These are phyloP conservation scores for Scomberomorus guttatus DNA, from an alignment of 2,797 vertebrate species.

Conservation along the genomic window DNA sequence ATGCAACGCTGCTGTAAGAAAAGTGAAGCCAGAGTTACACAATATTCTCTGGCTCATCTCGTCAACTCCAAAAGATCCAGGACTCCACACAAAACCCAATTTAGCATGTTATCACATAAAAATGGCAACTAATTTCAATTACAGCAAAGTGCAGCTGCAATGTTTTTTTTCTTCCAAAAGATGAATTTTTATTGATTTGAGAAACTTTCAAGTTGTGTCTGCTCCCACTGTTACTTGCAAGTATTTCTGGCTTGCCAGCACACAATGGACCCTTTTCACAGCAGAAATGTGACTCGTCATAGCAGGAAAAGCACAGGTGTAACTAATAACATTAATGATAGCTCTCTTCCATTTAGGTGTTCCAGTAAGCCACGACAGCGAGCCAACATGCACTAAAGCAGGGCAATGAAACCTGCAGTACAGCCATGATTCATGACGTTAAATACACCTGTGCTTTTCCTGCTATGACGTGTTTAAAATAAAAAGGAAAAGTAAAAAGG, in stretches of 20 bases:
- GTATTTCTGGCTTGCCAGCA: neutral
- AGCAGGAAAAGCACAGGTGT: neutral
- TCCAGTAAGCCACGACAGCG: neutral
- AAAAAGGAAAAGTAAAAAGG: neutral
- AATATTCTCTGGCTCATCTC: neutral
- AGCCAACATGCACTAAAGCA: neutral
- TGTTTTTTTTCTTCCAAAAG: neutral
- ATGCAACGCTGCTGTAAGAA: conserved; percentile 24
- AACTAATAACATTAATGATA: neutral
- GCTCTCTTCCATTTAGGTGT: neutral
- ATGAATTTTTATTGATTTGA: neutral
- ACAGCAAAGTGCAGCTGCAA: neutral
- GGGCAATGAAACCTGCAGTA: neutral
- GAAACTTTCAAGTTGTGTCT: neutral
- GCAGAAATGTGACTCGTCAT: too few relatives aligned
- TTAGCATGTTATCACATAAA: neutral
- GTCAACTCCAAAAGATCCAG: neutral
- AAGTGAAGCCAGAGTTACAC: neutral
- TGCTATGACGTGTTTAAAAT: too few relatives aligned
- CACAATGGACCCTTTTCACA: neutral
- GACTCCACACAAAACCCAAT: neutral
- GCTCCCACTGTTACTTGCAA: neutral
- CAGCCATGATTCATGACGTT: neutral
- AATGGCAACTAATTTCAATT: neutral
- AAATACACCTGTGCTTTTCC: neutral